These are phyloP conservation scores for Drosophila sp. DNA, from an alignment of 1,140 invertebrate species.

Conservation along the genomic window DNA sequence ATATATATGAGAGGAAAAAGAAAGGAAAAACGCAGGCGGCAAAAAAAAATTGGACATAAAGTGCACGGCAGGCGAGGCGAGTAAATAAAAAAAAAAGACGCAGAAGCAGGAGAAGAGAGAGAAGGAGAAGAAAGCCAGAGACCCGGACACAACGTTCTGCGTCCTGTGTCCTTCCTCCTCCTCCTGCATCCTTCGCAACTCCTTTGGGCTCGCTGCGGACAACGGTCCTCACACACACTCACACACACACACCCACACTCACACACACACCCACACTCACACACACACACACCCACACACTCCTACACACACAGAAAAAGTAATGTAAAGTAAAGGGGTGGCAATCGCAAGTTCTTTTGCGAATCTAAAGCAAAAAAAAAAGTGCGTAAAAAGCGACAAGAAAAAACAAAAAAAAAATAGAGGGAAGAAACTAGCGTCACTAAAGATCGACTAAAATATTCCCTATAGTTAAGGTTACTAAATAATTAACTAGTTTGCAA, in stretches of 20 bases:
- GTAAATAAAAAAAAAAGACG: constrained; percentile 56
- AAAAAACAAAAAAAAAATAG: background rate
- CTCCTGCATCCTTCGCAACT: background rate
- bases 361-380: constrained; percentile 33
- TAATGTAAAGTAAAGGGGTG: constrained; percentile 71
- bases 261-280: constrained; percentile 18
- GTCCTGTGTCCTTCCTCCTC: background rate
- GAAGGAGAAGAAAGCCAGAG: constrained; percentile 14
- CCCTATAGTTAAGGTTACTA: background rate
- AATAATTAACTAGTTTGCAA: too few species aligned
- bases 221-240: constrained; percentile 34
- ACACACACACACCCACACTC: constrained; percentile 9
- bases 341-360: constrained; percentile 53
- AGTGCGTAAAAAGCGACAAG: constrained; percentile 32
- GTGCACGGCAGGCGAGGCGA: constrained; percentile 52
- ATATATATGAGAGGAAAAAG: constrained; percentile 15
- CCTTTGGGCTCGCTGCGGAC: constrained; percentile 36
- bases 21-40: constrained; percentile 32
- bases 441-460: constrained; percentile 3
- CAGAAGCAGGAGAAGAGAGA: constrained; percentile 11
- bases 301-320: constrained; percentile 4
- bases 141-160: constrained; percentile 4
- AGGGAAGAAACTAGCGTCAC: background rate
- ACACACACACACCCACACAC: constrained; percentile 11
- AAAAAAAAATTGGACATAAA: constrained; percentile 60